A percentile compares a stretch with the other conserved stretches of the same genome.
Conservation (phyloP, 2,797 vertebrate species). For the Sebastes itinus region DNA sequence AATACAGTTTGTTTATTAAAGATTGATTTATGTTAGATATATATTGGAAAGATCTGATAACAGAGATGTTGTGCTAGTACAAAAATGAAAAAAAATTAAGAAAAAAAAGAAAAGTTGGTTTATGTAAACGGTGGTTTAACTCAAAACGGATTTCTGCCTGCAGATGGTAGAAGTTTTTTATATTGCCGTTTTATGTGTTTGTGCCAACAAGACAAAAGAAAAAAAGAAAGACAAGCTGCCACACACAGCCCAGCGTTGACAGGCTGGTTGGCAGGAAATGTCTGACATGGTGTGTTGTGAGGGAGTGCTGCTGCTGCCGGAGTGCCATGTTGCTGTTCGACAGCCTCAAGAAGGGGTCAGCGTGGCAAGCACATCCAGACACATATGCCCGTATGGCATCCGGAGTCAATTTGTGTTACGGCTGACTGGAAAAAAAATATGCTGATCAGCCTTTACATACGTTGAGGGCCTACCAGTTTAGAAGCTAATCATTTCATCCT, state of each 20-base stretch:
- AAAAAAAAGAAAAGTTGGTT: not conserved
- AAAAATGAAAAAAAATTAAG: not conserved
- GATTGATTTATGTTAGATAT: not conserved
- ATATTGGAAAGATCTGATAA: not conserved
- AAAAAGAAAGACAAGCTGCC: constrained; percentile 29
- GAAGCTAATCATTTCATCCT: constrained; percentile 26
- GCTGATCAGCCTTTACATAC: constrained; percentile 45
- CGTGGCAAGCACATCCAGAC: constrained; percentile 46
- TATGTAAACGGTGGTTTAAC: not conserved
- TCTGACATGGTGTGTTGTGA: constrained; percentile 52
- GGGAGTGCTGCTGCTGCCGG: constrained; percentile 9
- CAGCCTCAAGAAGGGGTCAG: constrained; percentile 53
- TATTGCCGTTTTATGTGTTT: constrained; percentile 1
- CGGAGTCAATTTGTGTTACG: constrained; percentile 36
- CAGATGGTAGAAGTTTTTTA: not conserved
- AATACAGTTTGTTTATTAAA: not conserved
- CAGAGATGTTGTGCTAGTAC: not conserved
- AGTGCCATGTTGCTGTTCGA: constrained; percentile 16
- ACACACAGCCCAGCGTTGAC: constrained; percentile 44
- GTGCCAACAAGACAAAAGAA: constrained; percentile 18
- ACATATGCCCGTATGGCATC: constrained; percentile 26
- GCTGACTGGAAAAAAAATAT: constrained; percentile 52
- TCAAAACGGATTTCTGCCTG: constrained; percentile 2
- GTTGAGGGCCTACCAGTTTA: constrained; percentile 2
- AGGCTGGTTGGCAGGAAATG: constrained; percentile 52